Conservation (phyloP, 2,888 invertebrate species). For the Leucophora obtusa region DNA sequence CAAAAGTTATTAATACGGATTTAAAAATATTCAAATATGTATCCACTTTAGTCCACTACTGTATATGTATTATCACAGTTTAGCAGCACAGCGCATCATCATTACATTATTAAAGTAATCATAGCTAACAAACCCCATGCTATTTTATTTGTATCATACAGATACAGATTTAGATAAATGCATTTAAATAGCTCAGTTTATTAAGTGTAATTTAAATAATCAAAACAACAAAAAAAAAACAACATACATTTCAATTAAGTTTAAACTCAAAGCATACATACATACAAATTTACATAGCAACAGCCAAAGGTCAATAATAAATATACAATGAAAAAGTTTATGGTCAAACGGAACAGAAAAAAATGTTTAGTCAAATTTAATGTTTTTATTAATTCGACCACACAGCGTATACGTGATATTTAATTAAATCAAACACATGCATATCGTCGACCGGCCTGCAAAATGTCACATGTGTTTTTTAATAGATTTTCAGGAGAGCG, state of each 20-base stretch:
- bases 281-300: conserved; percentile 3
- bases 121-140: neutral
- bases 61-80: conserved; percentile 34
- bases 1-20: too few relatives aligned
- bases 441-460: too few relatives aligned
- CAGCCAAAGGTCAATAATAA: conserved; percentile 27
- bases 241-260: conserved; percentile 56
- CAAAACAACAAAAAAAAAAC: conserved; percentile 23
- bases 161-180: conserved; percentile 50
- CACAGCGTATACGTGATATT: conserved; percentile 39
- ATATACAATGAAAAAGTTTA: neutral
- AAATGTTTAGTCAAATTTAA: neutral
- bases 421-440: too few relatives aligned
- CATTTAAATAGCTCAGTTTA: conserved; percentile 59
- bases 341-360: neutral
- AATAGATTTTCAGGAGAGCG: too few relatives aligned
- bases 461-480: too few relatives aligned
- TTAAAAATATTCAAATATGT: too few relatives aligned
- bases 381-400: conserved; percentile 3
- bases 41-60: too few relatives aligned
- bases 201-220: conserved; percentile 63
- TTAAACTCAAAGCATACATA: neutral
- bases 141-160: conserved; percentile 26
- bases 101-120: neutral
- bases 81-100: conserved; percentile 14